Percentiles rank a stretch among this genome's conserved stretches.
Conservation (phyloP, 2,888 invertebrate species). For the Heliconius hortense region DNA sequence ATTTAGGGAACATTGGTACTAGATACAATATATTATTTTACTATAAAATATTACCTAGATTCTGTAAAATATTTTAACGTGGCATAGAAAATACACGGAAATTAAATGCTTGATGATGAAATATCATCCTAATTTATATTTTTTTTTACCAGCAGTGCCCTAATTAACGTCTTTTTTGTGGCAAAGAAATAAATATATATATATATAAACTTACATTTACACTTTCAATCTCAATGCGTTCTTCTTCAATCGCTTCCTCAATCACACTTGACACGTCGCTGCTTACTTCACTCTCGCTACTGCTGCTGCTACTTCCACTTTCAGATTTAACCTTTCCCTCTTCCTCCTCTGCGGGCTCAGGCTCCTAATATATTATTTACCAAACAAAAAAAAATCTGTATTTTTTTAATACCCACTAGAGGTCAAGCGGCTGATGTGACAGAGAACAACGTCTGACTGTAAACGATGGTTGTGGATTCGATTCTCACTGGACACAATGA, state of each 20-base stretch:
- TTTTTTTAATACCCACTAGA: too few relatives aligned
- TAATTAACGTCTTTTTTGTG: neutral
- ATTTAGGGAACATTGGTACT: too few relatives aligned
- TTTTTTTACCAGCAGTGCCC: too few relatives aligned
- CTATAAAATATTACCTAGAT: neutral
- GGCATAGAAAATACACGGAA: neutral
- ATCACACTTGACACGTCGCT: slow-evolving; percentile 54
- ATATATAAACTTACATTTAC: neutral
- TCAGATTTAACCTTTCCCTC: slow-evolving; percentile 50
- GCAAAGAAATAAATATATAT: neutral
- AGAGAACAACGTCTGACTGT: too few relatives aligned
- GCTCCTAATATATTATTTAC: slow-evolving; percentile 32
- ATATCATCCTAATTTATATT: too few relatives aligned
- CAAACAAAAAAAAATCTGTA: neutral
- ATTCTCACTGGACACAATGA: too few relatives aligned
- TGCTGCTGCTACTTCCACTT: slow-evolving; percentile 39
- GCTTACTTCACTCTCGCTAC: slow-evolving; percentile 46
- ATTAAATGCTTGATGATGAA: neutral
- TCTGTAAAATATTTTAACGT: too few relatives aligned
- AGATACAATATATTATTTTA: neutral
- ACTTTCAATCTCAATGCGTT: slow-evolving; percentile 57
- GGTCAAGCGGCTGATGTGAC: too few relatives aligned
- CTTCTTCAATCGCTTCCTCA: slow-evolving; percentile 56
- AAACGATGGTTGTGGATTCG: too few relatives aligned
- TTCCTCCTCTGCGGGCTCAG: slow-evolving; percentile 45